A percentile compares a stretch with the other conserved stretches of the same genome.
Evolutionary conservation across 1,140 invertebrate genomes (phyloP).

Genomic region (Asbolus verrucosus): DNA sequence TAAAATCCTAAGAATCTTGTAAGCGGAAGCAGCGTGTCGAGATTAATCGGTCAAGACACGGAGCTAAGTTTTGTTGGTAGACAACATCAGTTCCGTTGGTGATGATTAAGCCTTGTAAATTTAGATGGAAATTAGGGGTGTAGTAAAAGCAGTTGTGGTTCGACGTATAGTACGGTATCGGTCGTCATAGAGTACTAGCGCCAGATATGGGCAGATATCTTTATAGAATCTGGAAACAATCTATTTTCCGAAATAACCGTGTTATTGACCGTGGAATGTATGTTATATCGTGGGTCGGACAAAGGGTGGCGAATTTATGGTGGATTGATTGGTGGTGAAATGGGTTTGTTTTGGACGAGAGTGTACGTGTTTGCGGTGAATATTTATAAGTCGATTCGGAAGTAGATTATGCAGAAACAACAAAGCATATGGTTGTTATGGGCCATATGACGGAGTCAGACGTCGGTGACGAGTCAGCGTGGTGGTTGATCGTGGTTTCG

Average conservation of each 20-base stretch:
- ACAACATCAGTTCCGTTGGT: no score
- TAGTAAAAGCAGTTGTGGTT: constrained; percentile 1
- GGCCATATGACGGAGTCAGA: constrained; percentile 30
- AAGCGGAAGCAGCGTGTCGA: background rate
- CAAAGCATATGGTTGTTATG: constrained; percentile 39
- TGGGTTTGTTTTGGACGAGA: constrained; percentile 15
- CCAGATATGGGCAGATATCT: constrained; percentile 12
- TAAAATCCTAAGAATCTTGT: background rate
- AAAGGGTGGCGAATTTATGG: constrained; percentile 28
- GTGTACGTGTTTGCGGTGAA: constrained; percentile 30
- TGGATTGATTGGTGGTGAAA: constrained; percentile 27
- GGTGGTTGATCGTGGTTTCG: constrained; percentile 25
- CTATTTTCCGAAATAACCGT: constrained; percentile 34
- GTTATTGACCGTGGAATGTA: constrained; percentile 36
- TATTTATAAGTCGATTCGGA: constrained; percentile 40
- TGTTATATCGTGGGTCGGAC: constrained; percentile 23
- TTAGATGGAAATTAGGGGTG: constrained; percentile 10
- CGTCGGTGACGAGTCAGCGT: constrained; percentile 20
- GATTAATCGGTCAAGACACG: background rate
- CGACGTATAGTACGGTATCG: constrained; percentile 5
- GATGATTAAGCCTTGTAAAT: constrained; percentile 11
- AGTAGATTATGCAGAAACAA: constrained; percentile 41
- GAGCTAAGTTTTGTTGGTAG: no score
- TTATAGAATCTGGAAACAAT: constrained; percentile 35
- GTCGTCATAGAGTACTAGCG: constrained; percentile 30